These are phyloP conservation scores for Exocentrus adspersus DNA, from an alignment of 2,888 invertebrate genomes.

Conservation along the genomic window DNA sequence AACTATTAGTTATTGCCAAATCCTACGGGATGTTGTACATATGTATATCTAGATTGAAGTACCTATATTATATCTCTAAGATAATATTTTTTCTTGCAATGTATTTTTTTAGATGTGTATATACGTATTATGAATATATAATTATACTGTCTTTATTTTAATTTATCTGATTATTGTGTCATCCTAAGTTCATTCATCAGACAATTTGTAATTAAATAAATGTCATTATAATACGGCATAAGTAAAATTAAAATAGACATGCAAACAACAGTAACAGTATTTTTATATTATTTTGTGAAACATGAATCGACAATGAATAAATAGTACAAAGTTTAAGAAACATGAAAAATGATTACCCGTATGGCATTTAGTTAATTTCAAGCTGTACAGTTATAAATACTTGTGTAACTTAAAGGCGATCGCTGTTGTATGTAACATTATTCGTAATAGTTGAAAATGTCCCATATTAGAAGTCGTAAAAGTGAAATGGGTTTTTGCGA, in stretches of 20 bases:
- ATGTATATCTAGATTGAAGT: conserved; percentile 64
- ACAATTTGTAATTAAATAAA: conserved; percentile 14
- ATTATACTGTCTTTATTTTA: conserved; percentile 47
- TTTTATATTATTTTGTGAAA: conserved; percentile 2
- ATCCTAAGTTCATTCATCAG: conserved; percentile 22
- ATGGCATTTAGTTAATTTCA: conserved; percentile 15
- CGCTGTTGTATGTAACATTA: conserved; percentile 10
- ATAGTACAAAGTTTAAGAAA: conserved; percentile 15
- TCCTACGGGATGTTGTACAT: conserved; percentile 59
- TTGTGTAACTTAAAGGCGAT: conserved; percentile 8
- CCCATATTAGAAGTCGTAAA: conserved; percentile 2
- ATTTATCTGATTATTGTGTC: conserved; percentile 37
- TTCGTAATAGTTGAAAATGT: neutral
- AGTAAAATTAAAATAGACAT: neutral
- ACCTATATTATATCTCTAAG: conserved; percentile 59
- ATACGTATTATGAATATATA: conserved; percentile 57
- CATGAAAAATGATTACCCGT: neutral
- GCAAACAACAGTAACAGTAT: neutral
- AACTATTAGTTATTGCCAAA: conserved; percentile 51
- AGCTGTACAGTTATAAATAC: conserved; percentile 10
- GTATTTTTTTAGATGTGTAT: conserved; percentile 65
- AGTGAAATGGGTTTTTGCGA: too few species aligned
- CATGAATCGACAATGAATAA: conserved; percentile 13
- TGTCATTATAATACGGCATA: neutral
- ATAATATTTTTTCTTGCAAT: conserved; percentile 64